Evolutionary conservation across 2,888 invertebrate species (phyloP), one percentile per base, ranked within the genome.

Genomic region (Trisateles emortualis): DNA sequence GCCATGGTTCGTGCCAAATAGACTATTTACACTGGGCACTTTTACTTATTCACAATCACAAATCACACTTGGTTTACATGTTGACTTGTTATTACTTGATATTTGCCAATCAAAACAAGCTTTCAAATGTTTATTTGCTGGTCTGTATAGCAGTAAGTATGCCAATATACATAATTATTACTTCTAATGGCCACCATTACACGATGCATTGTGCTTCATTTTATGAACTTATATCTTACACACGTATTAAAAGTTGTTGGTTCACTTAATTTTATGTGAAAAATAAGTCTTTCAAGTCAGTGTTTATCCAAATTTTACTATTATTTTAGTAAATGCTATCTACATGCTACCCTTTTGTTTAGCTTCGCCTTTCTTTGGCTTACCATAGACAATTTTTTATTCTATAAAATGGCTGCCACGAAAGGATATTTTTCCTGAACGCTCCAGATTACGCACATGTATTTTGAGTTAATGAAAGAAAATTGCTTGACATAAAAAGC

Each of bases 91-190:
- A 67, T 64, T 78, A 74, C 59, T 74, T 71, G 58, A 65, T 63
- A 66, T 73, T 72, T 78, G 75, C 69, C 64, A 74, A 67, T 69
- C 64, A 68, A 51, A 73, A 62, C 59, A 63, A 69, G 66, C 57
- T 64, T 84, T 84, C 72, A 84, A 61, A 79, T 75, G 72, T 84
- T 80, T 81, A 78, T 86, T 84, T 84, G 84, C 81, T 82, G 79
- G 83, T 86, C 78, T 81, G 84, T 84, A 83, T 79, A 84, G 81
- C 79, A 79, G 79, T 89, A 92, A 89, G 91, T 91, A 86, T 91
- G 91, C 89, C 92, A 93, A 90, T 92, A 90, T 86, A 90, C 92
- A 92, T 92, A 93, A 91, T 93, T 90, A 91, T 92, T 92, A 81
- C 81, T 88, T 82, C 76, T 92, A 93, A 93, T 93, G 93, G 93